Evolutionary conservation across 1,140 invertebrate genomes (phyloP), one percentile per base, ranked within the genome.

Genomic region (Ceratosolen solmsi): DNA sequence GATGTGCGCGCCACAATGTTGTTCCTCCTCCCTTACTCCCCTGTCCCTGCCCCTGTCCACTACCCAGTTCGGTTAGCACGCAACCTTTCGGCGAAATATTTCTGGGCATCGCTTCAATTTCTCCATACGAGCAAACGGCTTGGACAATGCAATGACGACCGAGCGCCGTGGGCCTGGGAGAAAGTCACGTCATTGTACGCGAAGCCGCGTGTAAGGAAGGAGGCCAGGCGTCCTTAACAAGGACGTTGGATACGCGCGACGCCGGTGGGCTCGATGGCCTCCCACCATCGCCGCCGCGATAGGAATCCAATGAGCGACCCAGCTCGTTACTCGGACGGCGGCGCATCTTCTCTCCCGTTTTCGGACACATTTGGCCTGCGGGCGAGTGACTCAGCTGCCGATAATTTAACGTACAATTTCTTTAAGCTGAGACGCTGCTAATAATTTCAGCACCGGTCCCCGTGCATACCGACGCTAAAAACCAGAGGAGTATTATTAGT

Each of bases 221-320:
- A 33, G 22, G 36, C 38, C 36, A 15, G 27, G 56, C 74, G 80
- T 71, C 80, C 80, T 82, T 82, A 51, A 8, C 30, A 82, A 78
- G 80, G 74, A 49, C 80, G 65, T 46, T 76, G 25, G 33, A 33
- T 82, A 77, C 41, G 9, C 73, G 63, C 76, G 22, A 30, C 63
- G 46, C 36, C 76, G 65, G 77, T 58, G 77, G 65, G 22, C 54
- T 51, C 25, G 60, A 36, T 36, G 60, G 15, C 11, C 60, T 36
- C 30, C 60, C 15, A 41, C 68, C 33, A 36, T 33, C 51, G 22
- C 25, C 51, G 2, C 73, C 30, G 7, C 56, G 49, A 74, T 27
- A 20, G 51, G 15, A 51, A 54, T 9, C 25, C 30, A 38, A 68
- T 7, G 41, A 68, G 36, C 33, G 33, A n/a, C 9, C 17, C 38